Conservation (phyloP, 2,113 vertebrate species). For the Mastomys natalensis region DNA sequence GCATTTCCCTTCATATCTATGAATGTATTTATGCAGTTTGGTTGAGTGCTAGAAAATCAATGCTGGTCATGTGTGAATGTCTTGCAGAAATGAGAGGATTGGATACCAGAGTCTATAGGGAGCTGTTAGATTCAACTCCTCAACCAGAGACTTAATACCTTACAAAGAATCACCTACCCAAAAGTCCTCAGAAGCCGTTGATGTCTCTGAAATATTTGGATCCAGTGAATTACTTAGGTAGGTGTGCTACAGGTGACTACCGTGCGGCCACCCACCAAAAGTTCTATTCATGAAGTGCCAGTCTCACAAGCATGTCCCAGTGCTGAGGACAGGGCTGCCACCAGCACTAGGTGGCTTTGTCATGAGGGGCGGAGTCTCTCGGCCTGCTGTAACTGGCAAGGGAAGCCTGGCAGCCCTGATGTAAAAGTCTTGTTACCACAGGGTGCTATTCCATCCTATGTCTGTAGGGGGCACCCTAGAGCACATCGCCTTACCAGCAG, state of each 20-base stretch:
- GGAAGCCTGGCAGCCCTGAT: background rate
- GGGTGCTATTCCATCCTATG: background rate
- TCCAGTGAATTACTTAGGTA: background rate
- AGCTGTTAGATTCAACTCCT: background rate
- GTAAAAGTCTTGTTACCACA: background rate
- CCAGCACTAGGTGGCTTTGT: background rate
- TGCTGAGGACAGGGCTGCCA: background rate
- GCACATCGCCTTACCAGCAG: background rate
- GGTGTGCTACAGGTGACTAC: background rate
- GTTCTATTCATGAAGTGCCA: background rate
- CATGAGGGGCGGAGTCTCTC: background rate
- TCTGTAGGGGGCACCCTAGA: background rate
- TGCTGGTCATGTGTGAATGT: too few species aligned
- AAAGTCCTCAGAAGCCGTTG: background rate
- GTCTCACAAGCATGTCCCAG: background rate
- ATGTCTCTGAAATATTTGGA: background rate
- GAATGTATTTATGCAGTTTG: background rate
- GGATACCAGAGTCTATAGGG: background rate
- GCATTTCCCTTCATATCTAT: background rate
- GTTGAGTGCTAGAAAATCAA: background rate
- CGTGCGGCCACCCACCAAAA: background rate
- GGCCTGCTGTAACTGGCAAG: background rate
- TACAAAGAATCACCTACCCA: background rate
- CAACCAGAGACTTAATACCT: background rate
- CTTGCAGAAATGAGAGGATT: background rate